Base-by-base conservation (phyloP, 2,888 invertebrate genomes). In the Polyploca ridens region DNA sequence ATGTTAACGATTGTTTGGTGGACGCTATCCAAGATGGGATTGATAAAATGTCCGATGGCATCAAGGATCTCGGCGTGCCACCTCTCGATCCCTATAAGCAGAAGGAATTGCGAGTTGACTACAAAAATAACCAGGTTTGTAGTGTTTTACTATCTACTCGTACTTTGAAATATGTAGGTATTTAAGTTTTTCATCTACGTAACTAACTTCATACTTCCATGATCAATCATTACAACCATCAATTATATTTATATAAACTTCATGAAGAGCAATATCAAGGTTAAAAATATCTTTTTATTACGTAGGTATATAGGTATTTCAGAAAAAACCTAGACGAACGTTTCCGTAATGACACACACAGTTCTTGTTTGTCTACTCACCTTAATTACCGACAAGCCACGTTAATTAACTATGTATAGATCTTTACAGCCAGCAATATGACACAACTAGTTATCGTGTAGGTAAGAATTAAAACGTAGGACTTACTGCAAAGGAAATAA, bases 1-100 rank as follows among this genome's bases (percentile, higher is more conserved):
- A 96, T 59, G 88, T 95, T 13, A 95, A 95, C 75, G 94, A 95
- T 63, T 96, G 96, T 74, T 82, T 96, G 38, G 88, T 91, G 65
- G 94, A 95, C 14, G 94, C 95, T 3, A 89, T 96, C 4, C 94
- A 95, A 77, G 79, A 88, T 14, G 93, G 95, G 49, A 74, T 95
- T 16, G 85, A 84, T 10, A 63, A 65, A 0, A 70, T 94, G 80
- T 74, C 81, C 2, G 73, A 77, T 5, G 96, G 96, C 0, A 87
- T 95, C 7, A 87, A 91, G 1, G 95, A 95, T 33, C 67, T 95
- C 11, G 93, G 88, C 0, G 74, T 95, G 1, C 94, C 95, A 0
- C 64, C 89, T 0, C 75, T 95, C 14, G 95, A 95, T 72, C 95
- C 96, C 0, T 94, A 90, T 65, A 73, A 83, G 1, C 90, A 94